Evolutionary conservation across 2,888 invertebrate species (phyloP).

Genomic region (Zonitis immaculata): DNA sequence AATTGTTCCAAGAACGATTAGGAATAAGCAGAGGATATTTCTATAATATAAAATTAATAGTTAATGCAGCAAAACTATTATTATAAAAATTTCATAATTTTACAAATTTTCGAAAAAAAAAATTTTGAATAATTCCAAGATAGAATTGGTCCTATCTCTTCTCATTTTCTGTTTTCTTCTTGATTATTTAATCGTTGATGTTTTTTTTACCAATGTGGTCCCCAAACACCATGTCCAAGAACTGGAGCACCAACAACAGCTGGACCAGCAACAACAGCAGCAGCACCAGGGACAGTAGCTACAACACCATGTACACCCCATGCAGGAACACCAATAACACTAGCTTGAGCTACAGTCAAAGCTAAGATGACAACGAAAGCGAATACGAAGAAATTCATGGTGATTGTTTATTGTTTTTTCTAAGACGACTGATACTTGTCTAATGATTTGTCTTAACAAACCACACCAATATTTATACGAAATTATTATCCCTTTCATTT

Average conservation of each 20-base stretch:
- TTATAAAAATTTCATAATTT: constrained; percentile 4
- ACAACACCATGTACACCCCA: constrained; percentile 18
- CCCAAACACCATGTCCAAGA: constrained; percentile 7
- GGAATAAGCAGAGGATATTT: background rate
- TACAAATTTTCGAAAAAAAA: too few species aligned
- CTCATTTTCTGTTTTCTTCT: too few species aligned
- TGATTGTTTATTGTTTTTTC: constrained; percentile 5
- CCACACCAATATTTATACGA: background rate
- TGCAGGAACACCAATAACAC: constrained; percentile 11
- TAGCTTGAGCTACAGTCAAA: constrained; percentile 17
- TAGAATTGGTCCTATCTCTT: too few species aligned
- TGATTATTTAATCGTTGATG: too few species aligned
- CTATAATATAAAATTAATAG: background rate
- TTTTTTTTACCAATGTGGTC: constrained; percentile 9
- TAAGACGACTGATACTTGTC: background rate
- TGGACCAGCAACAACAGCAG: constrained; percentile 5
- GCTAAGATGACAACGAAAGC: constrained; percentile 19
- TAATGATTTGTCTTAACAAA: background rate
- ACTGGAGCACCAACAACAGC: background rate
- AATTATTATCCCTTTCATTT: background rate
- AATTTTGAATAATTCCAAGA: too few species aligned
- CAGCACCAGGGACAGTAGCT: constrained; percentile 15
- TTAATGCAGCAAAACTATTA: constrained; percentile 2
- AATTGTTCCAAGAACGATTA: background rate
- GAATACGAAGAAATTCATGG: constrained; percentile 24